phyloP scores from a whole-genome alignment of 1,140 invertebrate species.

The Drepana arcuata region DNA sequence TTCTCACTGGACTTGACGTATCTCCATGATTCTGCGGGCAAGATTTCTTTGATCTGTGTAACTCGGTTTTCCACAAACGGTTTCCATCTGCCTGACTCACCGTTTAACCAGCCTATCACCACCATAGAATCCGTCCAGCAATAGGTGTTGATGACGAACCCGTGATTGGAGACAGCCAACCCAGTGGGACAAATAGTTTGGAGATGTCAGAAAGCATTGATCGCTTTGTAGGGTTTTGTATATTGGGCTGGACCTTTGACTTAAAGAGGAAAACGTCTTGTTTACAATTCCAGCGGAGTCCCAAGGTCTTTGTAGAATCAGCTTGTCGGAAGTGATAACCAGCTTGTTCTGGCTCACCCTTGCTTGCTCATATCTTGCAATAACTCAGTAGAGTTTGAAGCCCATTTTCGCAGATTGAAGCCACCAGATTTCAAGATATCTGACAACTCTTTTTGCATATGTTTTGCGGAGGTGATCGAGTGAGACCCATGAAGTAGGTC shows the following conservation, averaged over 20 bases:
- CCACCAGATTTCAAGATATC: constrained; percentile 9
- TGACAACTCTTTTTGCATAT: neutral
- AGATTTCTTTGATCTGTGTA: constrained; percentile 1
- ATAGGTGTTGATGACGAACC: constrained; percentile 15
- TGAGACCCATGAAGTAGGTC: neutral
- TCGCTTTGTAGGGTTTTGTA: constrained; percentile 20
- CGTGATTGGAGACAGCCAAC: constrained; percentile 28
- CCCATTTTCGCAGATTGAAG: constrained; percentile 45
- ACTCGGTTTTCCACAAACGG: constrained; percentile 4
- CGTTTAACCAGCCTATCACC: constrained; percentile 34
- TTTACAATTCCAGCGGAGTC: constrained; percentile 16
- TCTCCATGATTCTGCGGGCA: constrained; percentile 2
- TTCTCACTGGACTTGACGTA: constrained; percentile 28
- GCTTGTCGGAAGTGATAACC: constrained; percentile 9
- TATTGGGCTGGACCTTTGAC: constrained; percentile 1
- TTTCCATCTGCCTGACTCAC: constrained; percentile 4
- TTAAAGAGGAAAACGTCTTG: constrained; percentile 17
- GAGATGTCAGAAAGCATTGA: constrained; percentile 26
- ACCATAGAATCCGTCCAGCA: constrained; percentile 52
- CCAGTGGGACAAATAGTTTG: constrained; percentile 28
- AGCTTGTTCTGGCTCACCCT: neutral
- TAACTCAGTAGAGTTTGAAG: constrained; percentile 21
- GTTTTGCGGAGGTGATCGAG: neutral
- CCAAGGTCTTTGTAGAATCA: constrained; percentile 15
- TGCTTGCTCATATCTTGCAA: neutral